A percentile compares a stretch with the other conserved stretches of the same genome.
Conservation (phyloP, 2,888 invertebrate species). For the Auanema sp. region DNA sequence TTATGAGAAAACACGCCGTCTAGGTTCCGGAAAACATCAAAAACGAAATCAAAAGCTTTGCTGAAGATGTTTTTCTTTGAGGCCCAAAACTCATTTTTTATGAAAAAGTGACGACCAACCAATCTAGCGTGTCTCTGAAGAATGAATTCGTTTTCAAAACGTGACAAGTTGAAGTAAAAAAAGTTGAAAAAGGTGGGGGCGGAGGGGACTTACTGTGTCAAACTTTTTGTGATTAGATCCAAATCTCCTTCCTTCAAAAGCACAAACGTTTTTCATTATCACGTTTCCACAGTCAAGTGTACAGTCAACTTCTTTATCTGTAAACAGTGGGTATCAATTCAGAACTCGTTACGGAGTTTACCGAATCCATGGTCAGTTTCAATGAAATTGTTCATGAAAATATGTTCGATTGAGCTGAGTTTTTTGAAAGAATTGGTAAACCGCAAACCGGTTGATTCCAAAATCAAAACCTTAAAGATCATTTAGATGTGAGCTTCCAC, state of each 20-base stretch:
- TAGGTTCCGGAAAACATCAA: slow-evolving; percentile 49
- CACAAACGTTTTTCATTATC: slow-evolving; percentile 26
- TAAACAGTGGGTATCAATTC: not conserved
- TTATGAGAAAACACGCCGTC: slow-evolving; percentile 51
- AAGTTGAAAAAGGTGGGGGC: not conserved
- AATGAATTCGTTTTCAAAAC: not conserved
- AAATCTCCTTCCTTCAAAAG: slow-evolving; percentile 26
- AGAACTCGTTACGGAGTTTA: slow-evolving; percentile 7
- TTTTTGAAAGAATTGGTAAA: slow-evolving; percentile 44
- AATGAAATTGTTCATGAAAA: slow-evolving; percentile 33
- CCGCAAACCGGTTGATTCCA: slow-evolving; percentile 33
- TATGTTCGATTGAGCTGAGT: slow-evolving; percentile 16
- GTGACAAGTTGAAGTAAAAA: too few species aligned
- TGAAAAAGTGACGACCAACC: slow-evolving; percentile 39
- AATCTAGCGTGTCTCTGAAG: slow-evolving; percentile 6
- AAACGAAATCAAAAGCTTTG: slow-evolving; percentile 35
- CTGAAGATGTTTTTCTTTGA: slow-evolving; percentile 39
- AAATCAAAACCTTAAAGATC: slow-evolving; percentile 23
- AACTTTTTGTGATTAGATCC: not conserved
- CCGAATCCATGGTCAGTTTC: slow-evolving; percentile 38
- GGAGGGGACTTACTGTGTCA: not conserved
- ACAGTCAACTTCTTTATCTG: slow-evolving; percentile 45
- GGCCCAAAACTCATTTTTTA: slow-evolving; percentile 33
- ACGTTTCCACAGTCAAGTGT: slow-evolving; percentile 47
- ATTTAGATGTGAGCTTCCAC: slow-evolving; percentile 8